Evolutionary conservation across 2,888 invertebrate species (phyloP).

Genomic region (Crossocerus cetratus): DNA sequence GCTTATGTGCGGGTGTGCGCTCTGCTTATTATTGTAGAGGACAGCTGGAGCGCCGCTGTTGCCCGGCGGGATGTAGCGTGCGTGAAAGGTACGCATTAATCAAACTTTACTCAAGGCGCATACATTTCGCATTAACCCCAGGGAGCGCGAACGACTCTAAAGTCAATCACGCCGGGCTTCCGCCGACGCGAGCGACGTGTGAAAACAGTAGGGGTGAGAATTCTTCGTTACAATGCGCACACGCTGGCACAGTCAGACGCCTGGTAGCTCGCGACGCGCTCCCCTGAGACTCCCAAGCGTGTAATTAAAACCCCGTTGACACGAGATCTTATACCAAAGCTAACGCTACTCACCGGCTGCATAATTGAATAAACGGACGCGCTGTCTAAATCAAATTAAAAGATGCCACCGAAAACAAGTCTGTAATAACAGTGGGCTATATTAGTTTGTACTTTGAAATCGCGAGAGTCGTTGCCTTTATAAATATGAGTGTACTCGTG

Average conservation of each 20-base stretch:
- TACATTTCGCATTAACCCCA: slow-evolving; percentile 4
- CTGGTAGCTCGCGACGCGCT: too few species aligned
- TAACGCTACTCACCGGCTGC: too few species aligned
- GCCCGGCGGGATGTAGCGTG: slow-evolving; percentile 14
- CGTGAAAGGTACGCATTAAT: slow-evolving; percentile 25
- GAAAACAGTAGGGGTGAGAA: not conserved
- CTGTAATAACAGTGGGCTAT: too few species aligned
- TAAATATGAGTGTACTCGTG: too few species aligned
- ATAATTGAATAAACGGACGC: not conserved
- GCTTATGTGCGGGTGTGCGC: slow-evolving; percentile 55
- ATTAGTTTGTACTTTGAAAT: too few species aligned
- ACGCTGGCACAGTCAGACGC: too few species aligned
- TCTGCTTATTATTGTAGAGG: slow-evolving; percentile 37
- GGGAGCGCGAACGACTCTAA: not conserved
- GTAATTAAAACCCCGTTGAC: too few species aligned
- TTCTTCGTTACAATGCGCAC: not conserved
- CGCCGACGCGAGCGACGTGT: not conserved
- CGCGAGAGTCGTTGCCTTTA: too few species aligned
- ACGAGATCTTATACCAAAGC: too few species aligned
- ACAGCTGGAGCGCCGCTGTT: not conserved
- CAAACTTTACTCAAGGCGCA: slow-evolving; percentile 10
- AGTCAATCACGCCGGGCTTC: not conserved
- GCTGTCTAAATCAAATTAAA: slow-evolving; percentile 1
- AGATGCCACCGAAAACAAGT: too few species aligned
- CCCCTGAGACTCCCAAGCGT: too few species aligned